phyloP scores from a whole-genome alignment of 2,888 invertebrate genomes.

The Meandrusa payeni region DNA sequence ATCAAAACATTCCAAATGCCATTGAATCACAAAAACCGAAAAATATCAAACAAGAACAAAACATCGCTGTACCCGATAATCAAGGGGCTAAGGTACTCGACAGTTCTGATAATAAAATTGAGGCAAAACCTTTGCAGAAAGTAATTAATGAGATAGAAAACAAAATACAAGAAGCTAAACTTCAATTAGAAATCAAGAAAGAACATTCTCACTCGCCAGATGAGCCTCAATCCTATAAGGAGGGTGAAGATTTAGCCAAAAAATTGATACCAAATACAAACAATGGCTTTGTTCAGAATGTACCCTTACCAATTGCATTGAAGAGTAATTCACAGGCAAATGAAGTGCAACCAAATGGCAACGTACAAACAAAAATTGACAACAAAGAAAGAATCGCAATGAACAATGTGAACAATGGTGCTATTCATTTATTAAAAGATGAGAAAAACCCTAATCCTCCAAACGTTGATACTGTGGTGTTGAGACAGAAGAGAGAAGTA shows the following conservation, averaged over 20 bases:
- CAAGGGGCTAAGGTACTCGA: not conserved
- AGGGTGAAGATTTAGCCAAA: slow-evolving; percentile 54
- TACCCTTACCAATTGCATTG: slow-evolving; percentile 50
- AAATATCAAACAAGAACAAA: slow-evolving; percentile 10
- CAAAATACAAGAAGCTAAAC: slow-evolving; percentile 2
- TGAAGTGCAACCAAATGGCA: slow-evolving; percentile 17
- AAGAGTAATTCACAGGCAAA: slow-evolving; percentile 34
- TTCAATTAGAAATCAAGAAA: slow-evolving; percentile 19
- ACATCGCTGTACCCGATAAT: slow-evolving; percentile 6
- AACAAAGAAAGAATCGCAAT: slow-evolving; percentile 25
- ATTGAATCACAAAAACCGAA: slow-evolving; percentile 9
- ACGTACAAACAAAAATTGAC: slow-evolving; percentile 26
- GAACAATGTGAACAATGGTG: slow-evolving; percentile 31
- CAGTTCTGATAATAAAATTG: slow-evolving; percentile 12
- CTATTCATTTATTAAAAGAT: slow-evolving; percentile 20
- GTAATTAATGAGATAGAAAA: slow-evolving; percentile 4
- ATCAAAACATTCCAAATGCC: slow-evolving; percentile 7
- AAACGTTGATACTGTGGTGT: slow-evolving; percentile 8
- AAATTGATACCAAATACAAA: slow-evolving; percentile 27
- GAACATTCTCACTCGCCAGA: slow-evolving; percentile 55
- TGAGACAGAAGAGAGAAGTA: slow-evolving; percentile 58
- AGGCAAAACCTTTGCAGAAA: slow-evolving; percentile 7
- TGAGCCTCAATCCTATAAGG: slow-evolving; percentile 64
- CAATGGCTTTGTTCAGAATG: slow-evolving; percentile 38
- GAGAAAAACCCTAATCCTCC: slow-evolving; percentile 17